A percentile compares a stretch with the other conserved stretches of the same genome.
Conservation (phyloP, 2,113 vertebrate genomes). For the Lanius ludovicianus region DNA sequence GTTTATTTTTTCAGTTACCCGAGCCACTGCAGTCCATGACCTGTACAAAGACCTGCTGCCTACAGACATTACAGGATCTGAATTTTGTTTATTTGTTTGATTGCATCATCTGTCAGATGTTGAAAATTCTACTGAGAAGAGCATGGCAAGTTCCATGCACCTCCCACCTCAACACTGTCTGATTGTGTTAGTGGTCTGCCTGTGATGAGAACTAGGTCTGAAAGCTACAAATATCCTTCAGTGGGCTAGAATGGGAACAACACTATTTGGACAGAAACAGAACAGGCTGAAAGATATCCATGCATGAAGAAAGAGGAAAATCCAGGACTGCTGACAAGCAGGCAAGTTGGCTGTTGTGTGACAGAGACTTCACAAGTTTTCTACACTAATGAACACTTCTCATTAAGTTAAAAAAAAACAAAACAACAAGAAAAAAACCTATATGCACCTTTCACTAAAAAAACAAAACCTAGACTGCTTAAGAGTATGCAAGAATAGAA, state of each 20-base stretch:
- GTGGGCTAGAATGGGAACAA: neutral
- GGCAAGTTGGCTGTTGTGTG: neutral
- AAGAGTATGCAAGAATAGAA: neutral
- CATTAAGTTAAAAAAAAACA: neutral
- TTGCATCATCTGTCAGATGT: neutral
- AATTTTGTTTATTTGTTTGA: neutral
- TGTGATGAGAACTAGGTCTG: neutral
- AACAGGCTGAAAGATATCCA: neutral
- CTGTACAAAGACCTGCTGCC: neutral
- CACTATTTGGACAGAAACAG: neutral
- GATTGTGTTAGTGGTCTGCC: neutral
- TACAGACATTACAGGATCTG: neutral
- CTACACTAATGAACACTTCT: neutral
- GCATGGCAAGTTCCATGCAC: neutral
- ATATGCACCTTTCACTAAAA: neutral
- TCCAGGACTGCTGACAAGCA: neutral
- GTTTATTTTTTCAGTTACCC: neutral
- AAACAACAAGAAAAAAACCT: neutral
- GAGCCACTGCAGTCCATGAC: neutral
- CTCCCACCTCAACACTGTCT: neutral
- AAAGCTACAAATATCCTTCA: conserved; percentile 4
- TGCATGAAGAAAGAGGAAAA: neutral
- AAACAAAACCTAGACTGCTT: neutral
- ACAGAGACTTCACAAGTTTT: neutral
- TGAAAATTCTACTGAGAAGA: neutral